Conservation (phyloP, 2,888 invertebrate genomes). For the Aethes cnicana region DNA sequence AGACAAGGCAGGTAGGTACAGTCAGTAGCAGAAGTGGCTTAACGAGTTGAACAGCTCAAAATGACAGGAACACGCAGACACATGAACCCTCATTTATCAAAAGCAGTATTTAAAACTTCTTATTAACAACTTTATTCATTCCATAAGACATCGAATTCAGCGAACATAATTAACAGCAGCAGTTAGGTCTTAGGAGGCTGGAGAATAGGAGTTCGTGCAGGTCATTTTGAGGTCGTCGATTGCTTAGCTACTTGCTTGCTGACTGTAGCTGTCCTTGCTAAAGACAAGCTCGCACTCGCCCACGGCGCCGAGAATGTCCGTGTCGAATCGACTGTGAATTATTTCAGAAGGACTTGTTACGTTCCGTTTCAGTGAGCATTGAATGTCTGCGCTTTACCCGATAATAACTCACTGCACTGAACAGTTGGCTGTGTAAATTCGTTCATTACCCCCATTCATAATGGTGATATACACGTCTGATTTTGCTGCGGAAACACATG, state of each 20-base stretch:
- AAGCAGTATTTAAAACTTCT: no score
- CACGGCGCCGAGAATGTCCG: conserved; percentile 61
- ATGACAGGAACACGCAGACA: no score
- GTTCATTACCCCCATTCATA: conserved; percentile 62
- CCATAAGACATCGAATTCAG: no score
- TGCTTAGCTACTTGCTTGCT: no score
- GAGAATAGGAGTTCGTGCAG: no score
- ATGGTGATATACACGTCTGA: conserved; percentile 40
- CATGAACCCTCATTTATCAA: no score
- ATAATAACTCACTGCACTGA: conserved; percentile 61
- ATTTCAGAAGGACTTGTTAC: conserved; percentile 65
- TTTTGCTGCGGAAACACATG: conserved; percentile 9
- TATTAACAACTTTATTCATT: no score
- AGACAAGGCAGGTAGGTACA: conserved; percentile 32
- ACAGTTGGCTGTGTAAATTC: conserved; percentile 63
- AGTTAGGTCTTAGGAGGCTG: no score
- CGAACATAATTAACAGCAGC: no score
- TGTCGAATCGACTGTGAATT: conserved; percentile 73
- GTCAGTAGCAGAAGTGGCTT: no score
- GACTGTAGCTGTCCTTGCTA: conserved; percentile 54
- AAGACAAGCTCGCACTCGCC: conserved; percentile 61
- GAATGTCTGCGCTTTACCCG: conserved; percentile 60
- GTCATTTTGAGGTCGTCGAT: no score
- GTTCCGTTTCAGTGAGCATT: conserved; percentile 65
- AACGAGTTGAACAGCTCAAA: no score